Evolutionary conservation across 2,113 vertebrate species (phyloP), one percentile per base, ranked within the genome.

Genomic region (Setophaga petechia): DNA sequence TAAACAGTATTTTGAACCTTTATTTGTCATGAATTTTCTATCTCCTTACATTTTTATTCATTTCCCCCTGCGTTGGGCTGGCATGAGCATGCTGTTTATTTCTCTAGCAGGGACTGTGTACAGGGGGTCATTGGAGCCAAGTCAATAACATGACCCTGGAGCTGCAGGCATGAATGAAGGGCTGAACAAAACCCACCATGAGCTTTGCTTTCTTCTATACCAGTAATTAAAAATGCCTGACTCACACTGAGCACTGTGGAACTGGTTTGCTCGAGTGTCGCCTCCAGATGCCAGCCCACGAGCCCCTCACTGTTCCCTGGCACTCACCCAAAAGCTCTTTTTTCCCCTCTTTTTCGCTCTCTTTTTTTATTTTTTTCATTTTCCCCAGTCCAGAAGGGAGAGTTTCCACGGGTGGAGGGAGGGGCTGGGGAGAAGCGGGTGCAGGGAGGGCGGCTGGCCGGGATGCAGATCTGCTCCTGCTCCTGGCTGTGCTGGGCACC

Each of bases 101-200:
- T 44, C 68, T 66, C 11, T 5, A 13, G 69, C 68, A 43, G 37
- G 15, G 28, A 10, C 52, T 47, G 9, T 3, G 35, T 5, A 12
- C 21, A 33, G 76, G 80, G 82, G 83, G 76, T 75, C 76, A 46
- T 30, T 75, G 14, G 25, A 88, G 47, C 61, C 76, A 44, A 77
- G 87, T 7, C 92, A 86, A 25, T 2, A 24, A 82, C 86, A 33
- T 8, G 83, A 87, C 82, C 63, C 82, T 37, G 55, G 12, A 54
- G 75, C 3, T 63, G 55, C 52, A 74, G 58, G 41, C 49, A 47
- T 43, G 73, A 89, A 84, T 41, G 61, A 89, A 30, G 51, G 71
- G 61, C 80, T 57, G 80, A 89, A 96, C 83, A 90, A 91, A 94
- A 72, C 82, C 72, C 81, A 47, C 52, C 79, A 27, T 5, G 46